phyloP scores from a whole-genome alignment of 2,113 vertebrate species.

The Alethe diademata region DNA sequence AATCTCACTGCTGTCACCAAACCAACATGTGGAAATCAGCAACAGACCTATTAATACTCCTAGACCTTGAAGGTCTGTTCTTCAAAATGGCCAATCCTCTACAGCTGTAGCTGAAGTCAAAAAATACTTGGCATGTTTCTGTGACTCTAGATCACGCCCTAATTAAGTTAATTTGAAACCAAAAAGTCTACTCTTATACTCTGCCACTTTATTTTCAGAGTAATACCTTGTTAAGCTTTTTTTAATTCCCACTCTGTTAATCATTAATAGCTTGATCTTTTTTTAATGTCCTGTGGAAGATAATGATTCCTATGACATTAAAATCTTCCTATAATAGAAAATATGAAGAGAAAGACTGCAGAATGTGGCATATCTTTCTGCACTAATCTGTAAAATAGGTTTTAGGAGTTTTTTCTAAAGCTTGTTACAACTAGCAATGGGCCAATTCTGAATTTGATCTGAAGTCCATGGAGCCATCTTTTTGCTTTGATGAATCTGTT shows the following conservation, averaged over 20 bases:
- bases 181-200: not conserved
- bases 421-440: not conserved
- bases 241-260: not conserved
- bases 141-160: not conserved
- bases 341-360: not conserved
- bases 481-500: not conserved
- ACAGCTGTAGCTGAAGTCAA: not conserved
- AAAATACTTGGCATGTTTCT: not conserved
- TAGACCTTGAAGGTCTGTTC: not conserved
- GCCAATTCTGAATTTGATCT: not conserved
- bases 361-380: not conserved
- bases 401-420: not conserved
- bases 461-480: not conserved
- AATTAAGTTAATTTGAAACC: not conserved
- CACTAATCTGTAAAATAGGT: not conserved
- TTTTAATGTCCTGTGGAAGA: not conserved
- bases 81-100: not conserved
- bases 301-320: not conserved
- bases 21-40: not conserved
- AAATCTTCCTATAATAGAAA: not conserved
- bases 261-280: not conserved
- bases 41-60: not conserved
- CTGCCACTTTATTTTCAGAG: not conserved
- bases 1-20: not conserved
- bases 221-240: not conserved